Conservation (phyloP, 2,888 invertebrate species). For the Diadegma fenestrale region DNA sequence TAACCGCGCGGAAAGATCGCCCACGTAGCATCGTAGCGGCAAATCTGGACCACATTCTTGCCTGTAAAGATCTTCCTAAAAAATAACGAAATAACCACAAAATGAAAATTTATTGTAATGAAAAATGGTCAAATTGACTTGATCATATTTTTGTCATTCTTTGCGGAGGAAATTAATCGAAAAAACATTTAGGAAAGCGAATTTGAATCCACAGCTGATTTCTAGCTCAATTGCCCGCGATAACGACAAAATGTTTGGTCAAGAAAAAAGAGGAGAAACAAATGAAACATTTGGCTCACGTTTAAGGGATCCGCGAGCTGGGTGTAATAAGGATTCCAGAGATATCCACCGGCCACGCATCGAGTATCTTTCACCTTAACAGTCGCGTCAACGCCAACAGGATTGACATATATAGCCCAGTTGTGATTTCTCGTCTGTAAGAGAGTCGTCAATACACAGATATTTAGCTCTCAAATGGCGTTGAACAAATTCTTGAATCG, state of each 20-base stretch:
- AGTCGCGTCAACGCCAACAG: conserved; percentile 95
- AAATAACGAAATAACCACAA: conserved; percentile 13
- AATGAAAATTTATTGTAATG: background rate
- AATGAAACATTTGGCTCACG: conserved; percentile 85
- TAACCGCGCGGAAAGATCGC: conserved; percentile 94
- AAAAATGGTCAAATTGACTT: conserved; percentile 7
- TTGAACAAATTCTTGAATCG: conserved; percentile 55
- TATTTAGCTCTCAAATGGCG: conserved; percentile 19
- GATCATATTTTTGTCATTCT: background rate
- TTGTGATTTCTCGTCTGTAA: conserved; percentile 92
- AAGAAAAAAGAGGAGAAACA: background rate
- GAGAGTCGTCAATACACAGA: conserved; percentile 67
- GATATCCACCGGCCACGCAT: conserved; percentile 96
- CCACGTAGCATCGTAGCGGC: conserved; percentile 95
- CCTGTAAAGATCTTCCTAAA: conserved; percentile 92
- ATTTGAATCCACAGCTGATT: background rate
- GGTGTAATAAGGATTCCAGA: conserved; percentile 96
- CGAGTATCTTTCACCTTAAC: conserved; percentile 92
- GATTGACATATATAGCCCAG: conserved; percentile 96
- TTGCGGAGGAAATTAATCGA: background rate
- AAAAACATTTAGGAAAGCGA: background rate
- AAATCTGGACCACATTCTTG: conserved; percentile 95
- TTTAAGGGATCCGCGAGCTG: conserved; percentile 96
- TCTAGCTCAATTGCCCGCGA: background rate
- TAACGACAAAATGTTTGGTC: background rate